Base-by-base conservation (phyloP, 2,888 invertebrate species). In the Malthinus seriepunctatus region DNA sequence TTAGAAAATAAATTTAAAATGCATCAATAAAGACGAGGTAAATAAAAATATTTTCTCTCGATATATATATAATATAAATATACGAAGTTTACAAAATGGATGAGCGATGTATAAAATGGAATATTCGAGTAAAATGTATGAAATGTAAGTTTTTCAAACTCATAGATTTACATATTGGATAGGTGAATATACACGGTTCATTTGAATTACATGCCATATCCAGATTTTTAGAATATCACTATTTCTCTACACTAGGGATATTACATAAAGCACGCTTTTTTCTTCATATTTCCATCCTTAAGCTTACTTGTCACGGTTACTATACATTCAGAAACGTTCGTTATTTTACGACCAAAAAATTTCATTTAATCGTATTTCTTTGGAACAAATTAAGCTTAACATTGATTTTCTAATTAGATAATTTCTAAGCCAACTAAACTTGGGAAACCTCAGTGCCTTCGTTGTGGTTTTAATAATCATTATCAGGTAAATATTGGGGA, bases 101-200 rank as follows among this genome's bases (percentile, higher is more conserved):
- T 48, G 58, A 58, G 37, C 35, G 49, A 49, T 44, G 47, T 42
- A 58, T 58, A 46, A 58, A 58, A 58, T 53, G 53, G 58, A 52
- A 53, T 58, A 58, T 58, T 58, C 49, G 58, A 53, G 34, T 48
- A 52, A 48, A 58, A 50, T 35, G 53, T 58, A 53, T 53, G 49
- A 53, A 58, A 58, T 53, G 58, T 44, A 53, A 53, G 58, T 58
- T 53, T 58, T 49, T 45, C 58, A 49, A 49, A 53, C 52, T 57
- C 48, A 42, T 57, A 39, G 44, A 57, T 58, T 58, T 58, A 53
- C 53, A 53, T 53, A 58, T 53, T 49, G 49, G 58, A 58, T 58
- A 58, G 58, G 58, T 58, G 58, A 53, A 58, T 53, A 58, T 58
- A 50, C 39, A 42, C 58, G 58, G 58, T 58, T 58, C 57, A 57